Conservation (phyloP, 2,113 vertebrate species). For the Sorex fumeus region DNA sequence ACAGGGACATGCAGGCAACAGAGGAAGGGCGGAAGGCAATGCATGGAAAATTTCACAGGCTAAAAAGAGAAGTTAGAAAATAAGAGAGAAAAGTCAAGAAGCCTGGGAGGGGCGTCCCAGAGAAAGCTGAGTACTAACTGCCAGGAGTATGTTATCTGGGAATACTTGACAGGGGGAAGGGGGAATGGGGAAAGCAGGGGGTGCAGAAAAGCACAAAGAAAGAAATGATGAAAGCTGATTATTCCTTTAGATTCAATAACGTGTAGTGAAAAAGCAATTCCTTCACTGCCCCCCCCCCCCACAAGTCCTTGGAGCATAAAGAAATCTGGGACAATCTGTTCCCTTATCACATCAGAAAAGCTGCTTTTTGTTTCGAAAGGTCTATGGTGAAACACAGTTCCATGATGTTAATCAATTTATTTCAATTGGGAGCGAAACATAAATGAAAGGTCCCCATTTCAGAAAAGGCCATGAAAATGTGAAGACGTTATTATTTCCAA, state of each 20-base stretch:
- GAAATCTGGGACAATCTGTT: constrained; percentile 72
- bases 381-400: constrained; percentile 69
- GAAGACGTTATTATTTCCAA: constrained; percentile 77
- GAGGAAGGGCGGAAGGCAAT: background rate
- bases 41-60: background rate
- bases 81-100: background rate
- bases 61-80: constrained; percentile 40
- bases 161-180: background rate
- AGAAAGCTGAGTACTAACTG: background rate
- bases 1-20: background rate
- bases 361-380: constrained; percentile 68
- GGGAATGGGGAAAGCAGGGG: background rate
- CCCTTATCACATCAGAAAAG: constrained; percentile 54
- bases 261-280: constrained; percentile 59
- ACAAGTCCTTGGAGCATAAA: constrained; percentile 56
- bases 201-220: background rate
- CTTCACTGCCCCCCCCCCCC: constrained; percentile 22
- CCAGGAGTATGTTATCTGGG: background rate
- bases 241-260: constrained; percentile 73
- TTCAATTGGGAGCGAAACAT: constrained; percentile 72
- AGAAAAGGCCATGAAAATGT: constrained; percentile 78
- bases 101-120: background rate
- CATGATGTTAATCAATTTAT: constrained; percentile 75
- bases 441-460: constrained; percentile 73
- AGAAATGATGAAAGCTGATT: constrained; percentile 62